Evolutionary conservation across 2,888 invertebrate genomes (phyloP), one percentile per base, ranked within the genome.

Genomic region (Eupsilia transversa): DNA sequence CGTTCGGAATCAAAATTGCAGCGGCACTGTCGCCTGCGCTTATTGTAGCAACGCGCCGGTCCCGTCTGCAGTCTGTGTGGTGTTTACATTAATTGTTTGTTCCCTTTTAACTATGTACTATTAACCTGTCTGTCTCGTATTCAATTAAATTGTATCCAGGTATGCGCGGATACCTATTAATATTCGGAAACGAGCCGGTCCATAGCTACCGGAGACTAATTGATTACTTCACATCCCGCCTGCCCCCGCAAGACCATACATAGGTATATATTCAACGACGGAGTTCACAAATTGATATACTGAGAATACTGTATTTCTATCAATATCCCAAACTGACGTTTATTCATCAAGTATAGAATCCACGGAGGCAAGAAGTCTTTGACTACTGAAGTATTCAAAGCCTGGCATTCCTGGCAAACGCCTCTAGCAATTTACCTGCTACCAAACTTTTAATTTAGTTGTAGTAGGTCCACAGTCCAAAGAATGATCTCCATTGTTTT

Each of bases 231-330:
- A 33, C 38, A 4, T 30, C 6, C 63, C 30, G 2, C 27, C 54
- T n/a, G 3, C 27, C 35, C 10, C 12, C 17, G 17, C 27, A 23
- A 30, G 23, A 30, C 27, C 27, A 33, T 74, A 49, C 49, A 68
- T n/a, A n/a, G n/a, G n/a, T n/a, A n/a, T n/a, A n/a, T 68, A 57
- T 69, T 74, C 56, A 49, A 65, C 9, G 41, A 35, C 0, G 17
- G 27, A 74, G 38, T 43, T 54, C 12, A 54, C 65, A 27, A 35
- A 64, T 12, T 77, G 41, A 49, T 74, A 49, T n/a, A 17, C 23
- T 20, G 20, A 38, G 38, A 33, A 5, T 49, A 23, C 12, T 30
- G n/a, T 30, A 4, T 35, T 20, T n/a, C 65, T 38, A 27, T 43
- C 6, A 65, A 43, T 65, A 35, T 7, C 12, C 2, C 6, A 6